Conservation (phyloP, 2,888 invertebrate genomes). For the Dioctria linearis region DNA sequence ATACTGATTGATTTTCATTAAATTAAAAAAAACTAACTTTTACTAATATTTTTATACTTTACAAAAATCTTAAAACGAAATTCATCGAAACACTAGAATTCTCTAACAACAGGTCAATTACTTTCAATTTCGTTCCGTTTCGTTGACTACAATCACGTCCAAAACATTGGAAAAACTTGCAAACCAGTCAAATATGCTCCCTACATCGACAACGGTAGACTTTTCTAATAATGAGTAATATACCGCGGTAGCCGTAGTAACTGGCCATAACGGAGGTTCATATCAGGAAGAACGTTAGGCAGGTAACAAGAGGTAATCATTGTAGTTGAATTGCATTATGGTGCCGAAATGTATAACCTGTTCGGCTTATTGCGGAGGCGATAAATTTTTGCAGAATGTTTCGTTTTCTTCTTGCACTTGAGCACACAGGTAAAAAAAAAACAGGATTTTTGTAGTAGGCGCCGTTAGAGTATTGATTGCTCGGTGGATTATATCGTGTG, state of each 20-base stretch:
- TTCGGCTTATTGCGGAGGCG: slow-evolving; percentile 17
- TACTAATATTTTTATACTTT: too few species aligned
- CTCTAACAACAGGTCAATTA: slow-evolving; percentile 44
- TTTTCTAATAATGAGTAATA: slow-evolving; percentile 11
- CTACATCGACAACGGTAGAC: not conserved
- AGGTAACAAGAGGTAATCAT: not conserved
- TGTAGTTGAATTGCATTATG: not conserved
- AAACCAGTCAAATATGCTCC: slow-evolving; percentile 3
- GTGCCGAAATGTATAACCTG: not conserved
- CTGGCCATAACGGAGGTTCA: slow-evolving; percentile 39
- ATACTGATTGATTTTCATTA: too few species aligned
- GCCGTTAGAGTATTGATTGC: slow-evolving; percentile 19
- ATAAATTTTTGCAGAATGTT: slow-evolving; percentile 4
- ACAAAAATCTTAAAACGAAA: too few species aligned
- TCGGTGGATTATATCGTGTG: slow-evolving; percentile 10
- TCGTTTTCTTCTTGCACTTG: slow-evolving; percentile 17
- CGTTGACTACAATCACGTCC: slow-evolving; percentile 39
- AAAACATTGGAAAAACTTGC: slow-evolving; percentile 6
- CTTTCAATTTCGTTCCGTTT: slow-evolving; percentile 54
- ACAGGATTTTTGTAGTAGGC: not conserved
- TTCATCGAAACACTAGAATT: slow-evolving; percentile 11
- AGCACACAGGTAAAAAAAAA: not conserved
- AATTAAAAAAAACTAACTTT: too few species aligned
- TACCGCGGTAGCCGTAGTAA: slow-evolving; percentile 26
- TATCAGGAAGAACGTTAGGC: not conserved